Percentiles rank a stretch among this genome's conserved stretches.
phyloP scores from a whole-genome alignment of 2,113 vertebrate species.

The Canis aureus region DNA sequence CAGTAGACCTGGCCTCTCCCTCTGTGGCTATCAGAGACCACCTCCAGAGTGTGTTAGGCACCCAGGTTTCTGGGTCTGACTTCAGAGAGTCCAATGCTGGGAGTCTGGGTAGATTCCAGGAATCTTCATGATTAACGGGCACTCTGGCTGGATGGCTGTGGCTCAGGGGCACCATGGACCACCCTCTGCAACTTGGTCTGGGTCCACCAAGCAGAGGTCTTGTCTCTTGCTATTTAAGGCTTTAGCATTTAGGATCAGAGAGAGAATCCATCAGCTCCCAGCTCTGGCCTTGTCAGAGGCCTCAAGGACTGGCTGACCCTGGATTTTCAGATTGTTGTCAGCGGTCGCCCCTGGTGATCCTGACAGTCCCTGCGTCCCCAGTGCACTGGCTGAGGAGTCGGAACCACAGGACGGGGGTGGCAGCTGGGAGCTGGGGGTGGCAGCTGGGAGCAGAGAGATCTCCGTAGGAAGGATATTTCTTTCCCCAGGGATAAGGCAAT shows the following conservation, averaged over 20 bases:
- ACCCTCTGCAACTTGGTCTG: background rate
- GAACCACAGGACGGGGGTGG: background rate
- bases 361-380: background rate
- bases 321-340: background rate
- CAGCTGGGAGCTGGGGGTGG: background rate
- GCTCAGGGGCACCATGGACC: background rate
- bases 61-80: background rate
- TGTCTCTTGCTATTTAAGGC: background rate
- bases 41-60: background rate
- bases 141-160: background rate
- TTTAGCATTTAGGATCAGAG: background rate
- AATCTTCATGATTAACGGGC: background rate
- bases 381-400: background rate
- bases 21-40: background rate
- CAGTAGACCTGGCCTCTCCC: background rate
- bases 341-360: background rate
- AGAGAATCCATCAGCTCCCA: background rate
- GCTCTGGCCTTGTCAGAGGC: background rate
- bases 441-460: background rate
- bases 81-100: background rate
- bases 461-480: background rate
- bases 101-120: background rate
- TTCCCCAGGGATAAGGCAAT: too few relatives aligned
- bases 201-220: background rate
- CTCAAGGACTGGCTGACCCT: background rate